Evolutionary conservation across 2,888 invertebrate genomes (phyloP).

Genomic region (Coleophora flavipennella): DNA sequence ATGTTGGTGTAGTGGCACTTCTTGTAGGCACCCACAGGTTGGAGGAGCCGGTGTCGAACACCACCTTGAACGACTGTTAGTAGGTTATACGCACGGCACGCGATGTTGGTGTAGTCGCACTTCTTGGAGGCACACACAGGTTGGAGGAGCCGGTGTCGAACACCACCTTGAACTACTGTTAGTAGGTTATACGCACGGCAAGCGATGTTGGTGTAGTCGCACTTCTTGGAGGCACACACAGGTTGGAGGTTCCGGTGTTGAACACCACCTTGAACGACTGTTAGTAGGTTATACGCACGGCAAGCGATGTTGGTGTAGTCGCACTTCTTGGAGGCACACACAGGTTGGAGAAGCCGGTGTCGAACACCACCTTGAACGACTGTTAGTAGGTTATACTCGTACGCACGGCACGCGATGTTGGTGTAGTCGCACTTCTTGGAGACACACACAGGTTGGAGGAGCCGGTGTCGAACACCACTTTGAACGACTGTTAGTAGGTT

Average conservation of each 20-base stretch:
- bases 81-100: conserved; percentile 93
- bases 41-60: conserved; percentile 99
- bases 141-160: conserved; percentile 99
- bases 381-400: no score
- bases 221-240: conserved; percentile 99
- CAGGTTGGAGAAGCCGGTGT: conserved; percentile 98
- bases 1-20: conserved; percentile 95
- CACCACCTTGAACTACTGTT: conserved; percentile 94
- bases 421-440: conserved; percentile 95
- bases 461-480: conserved; percentile 98
- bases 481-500: conserved; percentile 95
- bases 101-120: conserved; percentile 94
- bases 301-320: conserved; percentile 95
- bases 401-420: conserved; percentile 95
- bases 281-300: no score
- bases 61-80: conserved; percentile 94
- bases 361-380: conserved; percentile 95
- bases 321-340: conserved; percentile 99
- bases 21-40: conserved; percentile 99
- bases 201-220: conserved; percentile 93
- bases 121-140: conserved; percentile 99
- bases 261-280: conserved; percentile 96
- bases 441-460: conserved; percentile 99
- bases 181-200: conserved; percentile 94
- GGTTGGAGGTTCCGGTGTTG: conserved; percentile 98